Evolutionary conservation across 2,797 vertebrate species (phyloP).

Genomic region (Tadarida brasiliensis): DNA sequence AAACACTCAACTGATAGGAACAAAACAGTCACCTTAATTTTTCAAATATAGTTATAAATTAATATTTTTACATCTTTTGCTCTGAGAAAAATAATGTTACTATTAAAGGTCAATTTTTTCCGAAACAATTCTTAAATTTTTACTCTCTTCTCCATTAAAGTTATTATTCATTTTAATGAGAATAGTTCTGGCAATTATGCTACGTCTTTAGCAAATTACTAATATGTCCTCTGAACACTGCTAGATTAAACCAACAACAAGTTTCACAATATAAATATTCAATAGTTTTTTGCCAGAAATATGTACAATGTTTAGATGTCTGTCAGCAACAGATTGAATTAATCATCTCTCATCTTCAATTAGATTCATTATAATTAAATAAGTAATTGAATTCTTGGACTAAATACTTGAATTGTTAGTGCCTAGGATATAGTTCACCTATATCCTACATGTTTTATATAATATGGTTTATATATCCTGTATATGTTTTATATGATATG

Average conservation of each 20-base stretch:
- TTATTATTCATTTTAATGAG: conserved; percentile 36
- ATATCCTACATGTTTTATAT: neutral
- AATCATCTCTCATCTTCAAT: conserved; percentile 51
- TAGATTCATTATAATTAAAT: conserved; percentile 61
- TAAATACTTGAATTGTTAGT: conserved; percentile 52
- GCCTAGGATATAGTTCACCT: neutral
- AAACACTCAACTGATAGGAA: conserved; percentile 26
- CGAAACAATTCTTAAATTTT: neutral
- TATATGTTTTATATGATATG: neutral
- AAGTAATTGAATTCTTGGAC: conserved; percentile 53
- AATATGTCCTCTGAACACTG: conserved; percentile 10
- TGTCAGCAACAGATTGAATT: neutral
- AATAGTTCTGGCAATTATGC: neutral
- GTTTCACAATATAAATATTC: conserved; percentile 53
- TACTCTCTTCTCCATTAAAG: neutral
- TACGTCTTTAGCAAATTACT: conserved; percentile 37
- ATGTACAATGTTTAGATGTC: conserved; percentile 30
- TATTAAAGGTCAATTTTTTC: neutral
- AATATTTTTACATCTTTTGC: neutral
- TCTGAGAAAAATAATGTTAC: neutral
- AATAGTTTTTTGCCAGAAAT: conserved; percentile 60
- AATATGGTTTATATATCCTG: neutral
- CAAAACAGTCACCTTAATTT: neutral
- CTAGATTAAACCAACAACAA: conserved; percentile 28
- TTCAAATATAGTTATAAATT: neutral